Base-by-base conservation (phyloP, 2,797 vertebrate species). In the Labeo calbasu region DNA sequence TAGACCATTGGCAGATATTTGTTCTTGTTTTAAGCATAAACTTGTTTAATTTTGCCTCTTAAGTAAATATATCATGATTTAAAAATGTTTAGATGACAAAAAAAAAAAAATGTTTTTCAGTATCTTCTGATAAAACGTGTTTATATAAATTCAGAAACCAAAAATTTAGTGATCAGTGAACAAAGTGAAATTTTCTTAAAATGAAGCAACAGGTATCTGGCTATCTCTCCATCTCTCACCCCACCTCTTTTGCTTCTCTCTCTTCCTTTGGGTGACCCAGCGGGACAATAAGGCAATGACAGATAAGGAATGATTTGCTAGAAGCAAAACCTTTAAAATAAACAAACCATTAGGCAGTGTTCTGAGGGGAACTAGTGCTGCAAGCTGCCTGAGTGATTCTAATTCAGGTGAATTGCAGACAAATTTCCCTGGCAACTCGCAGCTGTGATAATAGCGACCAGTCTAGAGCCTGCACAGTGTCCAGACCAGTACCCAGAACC, bases 341-440 rank as follows among this genome's bases (percentile, higher is more conserved):
- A 95, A 95, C 94, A 94, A 93, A 92, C 90, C 92, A 90, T 92
- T 91, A 90, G 72, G 46, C 53, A 82, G 80, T 48, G 76, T 83
- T 82, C 83, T 83, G 32, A 82, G 79, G 65, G 86, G 84, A 86
- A 76, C 81, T 75, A 88, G 79, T 71, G 6, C 75, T 46, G 75
- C 21, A 90, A 90, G 66, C 86, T 1, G 78, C 91, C 90, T 89
- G 89, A 89, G 88, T 87, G 79, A 55, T 84, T 92, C 89, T 92
- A 91, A 94, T 94, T 95, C 94, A 95, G 93, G 92, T 95, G 94
- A 94, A 94, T 91, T 94, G 86, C 92, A 93, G 92, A 93, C 93
- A 94, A 91, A 93, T 93, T 92, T 92, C 90, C 71, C 91, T 92
- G 93, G 92, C 91, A 93, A 91, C 90, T 91, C 83, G 87, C 94